Percentiles rank a stretch among this genome's conserved stretches.
These are phyloP conservation scores for Chaetodon auriga DNA, from an alignment of 2,113 vertebrate species.

Conservation along the genomic window DNA sequence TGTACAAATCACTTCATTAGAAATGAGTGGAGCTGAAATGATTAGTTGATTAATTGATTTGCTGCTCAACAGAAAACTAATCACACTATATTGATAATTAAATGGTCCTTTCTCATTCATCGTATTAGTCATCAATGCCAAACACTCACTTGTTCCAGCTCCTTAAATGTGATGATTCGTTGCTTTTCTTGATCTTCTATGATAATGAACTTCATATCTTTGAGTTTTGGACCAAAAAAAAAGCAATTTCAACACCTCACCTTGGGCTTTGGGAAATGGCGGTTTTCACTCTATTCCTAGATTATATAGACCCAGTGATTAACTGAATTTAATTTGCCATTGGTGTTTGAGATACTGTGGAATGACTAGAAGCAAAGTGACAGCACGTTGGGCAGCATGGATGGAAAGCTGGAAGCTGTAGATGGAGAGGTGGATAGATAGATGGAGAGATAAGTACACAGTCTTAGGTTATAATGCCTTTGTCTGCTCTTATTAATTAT, in stretches of 20 bases:
- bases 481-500: constrained; percentile 22
- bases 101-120: not conserved
- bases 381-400: not conserved
- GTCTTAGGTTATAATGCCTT: constrained; percentile 20
- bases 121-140: not conserved
- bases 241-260: not conserved
- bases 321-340: not conserved
- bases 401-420: not conserved
- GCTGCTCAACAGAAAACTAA: not conserved
- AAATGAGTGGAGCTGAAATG: not conserved
- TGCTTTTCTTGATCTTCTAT: not conserved
- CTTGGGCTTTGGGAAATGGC: not conserved
- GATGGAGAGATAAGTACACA: constrained; percentile 19
- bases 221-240: not conserved
- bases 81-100: not conserved
- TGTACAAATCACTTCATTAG: not conserved
- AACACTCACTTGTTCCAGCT: not conserved
- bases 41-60: not conserved
- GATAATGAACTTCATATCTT: not conserved
- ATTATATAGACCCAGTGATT: not conserved
- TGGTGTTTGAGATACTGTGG: not conserved
- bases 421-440: not conserved
- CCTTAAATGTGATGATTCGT: not conserved
- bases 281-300: not conserved
- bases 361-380: constrained; percentile 21